A percentile compares a stretch with the other conserved stretches of the same genome.
phyloP scores from a whole-genome alignment of 2,113 vertebrate genomes.

The Theristicus caerulescens region DNA sequence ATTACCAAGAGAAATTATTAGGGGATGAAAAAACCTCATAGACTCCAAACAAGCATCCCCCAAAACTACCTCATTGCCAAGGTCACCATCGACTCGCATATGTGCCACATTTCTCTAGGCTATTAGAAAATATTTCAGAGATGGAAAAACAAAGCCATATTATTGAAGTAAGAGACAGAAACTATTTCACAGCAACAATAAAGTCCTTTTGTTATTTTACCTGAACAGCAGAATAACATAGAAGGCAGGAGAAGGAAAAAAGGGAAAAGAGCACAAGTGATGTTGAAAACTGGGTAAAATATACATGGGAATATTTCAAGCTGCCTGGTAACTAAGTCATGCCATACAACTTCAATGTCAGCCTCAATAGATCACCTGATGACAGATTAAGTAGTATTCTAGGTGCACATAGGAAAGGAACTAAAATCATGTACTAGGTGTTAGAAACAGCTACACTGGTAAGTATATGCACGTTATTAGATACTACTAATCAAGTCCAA shows the following conservation, averaged over 20 bases:
- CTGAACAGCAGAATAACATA: not conserved
- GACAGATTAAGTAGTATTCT: too few species aligned
- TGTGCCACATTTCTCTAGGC: not conserved
- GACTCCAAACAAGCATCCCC: not conserved
- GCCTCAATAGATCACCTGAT: not conserved
- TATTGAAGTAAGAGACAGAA: not conserved
- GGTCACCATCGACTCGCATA: accelerated
- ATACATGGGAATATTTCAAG: not conserved
- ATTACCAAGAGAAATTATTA: not conserved
- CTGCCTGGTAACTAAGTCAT: not conserved
- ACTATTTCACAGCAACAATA: not conserved
- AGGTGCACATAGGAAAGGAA: accelerated
- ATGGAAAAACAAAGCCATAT: not conserved
- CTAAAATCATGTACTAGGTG: not conserved
- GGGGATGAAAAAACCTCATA: not conserved
- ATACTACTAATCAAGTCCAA: not conserved
- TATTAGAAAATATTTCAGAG: not conserved
- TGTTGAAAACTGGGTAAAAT: not conserved
- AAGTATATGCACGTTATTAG: not conserved
- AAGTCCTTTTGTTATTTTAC: not conserved
- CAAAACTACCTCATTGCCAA: not conserved
- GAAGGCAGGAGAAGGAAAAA: not conserved
- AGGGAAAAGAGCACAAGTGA: not conserved
- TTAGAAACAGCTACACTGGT: not conserved
- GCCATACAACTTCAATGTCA: accelerated